phyloP scores from a whole-genome alignment of 2,888 invertebrate genomes.

The Caenorhabditis angaria region DNA sequence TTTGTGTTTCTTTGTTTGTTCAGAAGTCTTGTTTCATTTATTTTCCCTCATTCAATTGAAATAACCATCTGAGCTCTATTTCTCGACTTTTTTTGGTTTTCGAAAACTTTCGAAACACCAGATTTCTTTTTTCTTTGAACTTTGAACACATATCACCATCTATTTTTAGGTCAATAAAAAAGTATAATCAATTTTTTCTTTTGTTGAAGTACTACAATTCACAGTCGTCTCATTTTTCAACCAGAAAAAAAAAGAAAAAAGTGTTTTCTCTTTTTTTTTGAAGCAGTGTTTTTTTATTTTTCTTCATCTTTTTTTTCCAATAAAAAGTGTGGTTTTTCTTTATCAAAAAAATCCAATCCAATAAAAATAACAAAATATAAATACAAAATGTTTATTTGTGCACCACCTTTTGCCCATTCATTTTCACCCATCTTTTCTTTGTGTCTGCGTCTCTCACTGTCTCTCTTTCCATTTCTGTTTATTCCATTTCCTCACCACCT shows the following conservation, averaged over 20 bases:
- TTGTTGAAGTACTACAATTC: neutral
- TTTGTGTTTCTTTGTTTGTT: neutral
- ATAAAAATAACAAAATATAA: neutral
- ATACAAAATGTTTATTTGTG: neutral
- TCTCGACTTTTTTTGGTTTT: neutral
- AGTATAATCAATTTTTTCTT: neutral
- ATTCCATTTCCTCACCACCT: slow-evolving; percentile 8
- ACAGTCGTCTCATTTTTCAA: too few species aligned
- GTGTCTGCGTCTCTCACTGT: slow-evolving; percentile 13
- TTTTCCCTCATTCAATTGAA: too few species aligned
- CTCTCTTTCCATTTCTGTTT: slow-evolving; percentile 12
- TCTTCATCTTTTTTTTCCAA: neutral
- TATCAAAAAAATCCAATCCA: neutral
- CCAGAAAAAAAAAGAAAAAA: neutral
- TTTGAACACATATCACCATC: neutral
- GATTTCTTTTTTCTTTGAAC: too few species aligned
- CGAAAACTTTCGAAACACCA: too few species aligned
- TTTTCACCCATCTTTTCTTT: neutral
- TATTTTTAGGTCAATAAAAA: neutral
- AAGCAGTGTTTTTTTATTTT: neutral
- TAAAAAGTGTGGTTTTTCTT: too few species aligned
- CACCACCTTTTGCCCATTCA: neutral
- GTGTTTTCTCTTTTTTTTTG: too few species aligned
- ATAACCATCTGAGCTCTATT: too few species aligned
- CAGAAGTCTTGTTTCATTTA: too few species aligned